Evolutionary conservation across 2,888 invertebrate genomes (phyloP), one percentile per base, ranked within the genome.

Genomic region (Lasioglossum vierecki): DNA sequence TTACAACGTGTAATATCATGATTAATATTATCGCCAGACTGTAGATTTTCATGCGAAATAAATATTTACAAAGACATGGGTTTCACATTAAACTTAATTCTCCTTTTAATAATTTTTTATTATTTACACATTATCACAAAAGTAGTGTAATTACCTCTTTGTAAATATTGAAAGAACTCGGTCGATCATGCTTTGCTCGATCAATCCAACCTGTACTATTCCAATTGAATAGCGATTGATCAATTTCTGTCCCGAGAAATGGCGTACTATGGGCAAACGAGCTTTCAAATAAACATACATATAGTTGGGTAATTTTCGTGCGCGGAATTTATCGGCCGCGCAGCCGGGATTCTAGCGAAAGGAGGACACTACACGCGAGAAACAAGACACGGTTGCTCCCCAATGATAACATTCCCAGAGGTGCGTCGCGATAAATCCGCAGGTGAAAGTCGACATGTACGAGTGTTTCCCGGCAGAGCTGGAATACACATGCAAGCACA

Each of bases 381-480:
- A 90, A 88, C 90, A 89, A 87, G 87, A 85, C 83, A 82, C 80
- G 82, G 76, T 86, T 76, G 83, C 76, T 86, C 83, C 83, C 88
- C 71, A 63, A 84, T 86, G 88, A 91, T 92, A 90, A 92, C 88
- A 88, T 90, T 92, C 89, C 89, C 89, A 81, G 88, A 86, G 89
- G 87, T 88, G 86, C 82, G 84, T 83, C 84, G 82, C 81, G 88
- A 88, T 91, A 91, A 91, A 91, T 91, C 85, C 88, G 83, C 81
- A 84, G 82, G 84, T 79, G 85, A 88, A 85, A 91, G 84, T 91
- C 88, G 82, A 76, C 82, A 79, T 80, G 82, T 66, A 82, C 70
- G 76, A 60, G 72, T 79, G 79, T 89, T 87, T 83, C 66, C 57
- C n/a, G 72, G 68, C 46, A 30, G 53, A 35, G 39, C 39, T 39